Evolutionary conservation across 92 coral and sea anemone genomes (phyloP).

Genomic region (Heteractis magnifica): DNA sequence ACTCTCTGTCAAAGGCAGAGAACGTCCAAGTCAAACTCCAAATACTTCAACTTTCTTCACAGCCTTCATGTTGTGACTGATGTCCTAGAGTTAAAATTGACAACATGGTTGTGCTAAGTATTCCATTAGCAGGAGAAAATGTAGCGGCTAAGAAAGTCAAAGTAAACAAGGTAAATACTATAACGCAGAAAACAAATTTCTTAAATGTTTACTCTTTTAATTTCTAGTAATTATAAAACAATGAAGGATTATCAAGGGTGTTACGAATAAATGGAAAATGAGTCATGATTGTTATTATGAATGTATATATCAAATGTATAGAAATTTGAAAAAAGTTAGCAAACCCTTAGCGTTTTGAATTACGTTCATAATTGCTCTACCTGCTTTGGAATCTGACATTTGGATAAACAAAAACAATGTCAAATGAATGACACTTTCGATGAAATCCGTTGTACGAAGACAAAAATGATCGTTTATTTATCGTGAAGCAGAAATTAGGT

Average conservation of each 20-base stretch:
- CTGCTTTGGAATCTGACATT: background rate
- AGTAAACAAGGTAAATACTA: constrained; percentile 15
- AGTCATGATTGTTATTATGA: background rate
- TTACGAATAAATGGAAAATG: background rate
- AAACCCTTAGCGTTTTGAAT: background rate
- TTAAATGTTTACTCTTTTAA: background rate
- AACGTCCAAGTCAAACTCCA: background rate
- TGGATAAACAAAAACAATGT: background rate
- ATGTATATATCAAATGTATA: background rate
- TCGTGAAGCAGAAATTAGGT: background rate
- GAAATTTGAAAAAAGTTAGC: background rate
- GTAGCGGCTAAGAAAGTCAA: constrained; percentile 28
- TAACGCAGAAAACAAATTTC: background rate
- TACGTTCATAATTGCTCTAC: background rate
- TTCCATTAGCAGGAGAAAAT: constrained; percentile 28
- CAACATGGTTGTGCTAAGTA: constrained; percentile 36
- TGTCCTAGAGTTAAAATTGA: background rate
- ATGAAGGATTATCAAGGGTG: background rate
- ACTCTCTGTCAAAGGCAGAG: background rate
- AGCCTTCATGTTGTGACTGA: constrained; percentile 1
- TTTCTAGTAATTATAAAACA: background rate
- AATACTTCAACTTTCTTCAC: background rate
- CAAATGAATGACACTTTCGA: background rate
- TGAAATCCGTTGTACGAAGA: background rate
- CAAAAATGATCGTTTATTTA: background rate